phyloP scores from a whole-genome alignment of 2,113 vertebrate species.

The Taxidea taxus region DNA sequence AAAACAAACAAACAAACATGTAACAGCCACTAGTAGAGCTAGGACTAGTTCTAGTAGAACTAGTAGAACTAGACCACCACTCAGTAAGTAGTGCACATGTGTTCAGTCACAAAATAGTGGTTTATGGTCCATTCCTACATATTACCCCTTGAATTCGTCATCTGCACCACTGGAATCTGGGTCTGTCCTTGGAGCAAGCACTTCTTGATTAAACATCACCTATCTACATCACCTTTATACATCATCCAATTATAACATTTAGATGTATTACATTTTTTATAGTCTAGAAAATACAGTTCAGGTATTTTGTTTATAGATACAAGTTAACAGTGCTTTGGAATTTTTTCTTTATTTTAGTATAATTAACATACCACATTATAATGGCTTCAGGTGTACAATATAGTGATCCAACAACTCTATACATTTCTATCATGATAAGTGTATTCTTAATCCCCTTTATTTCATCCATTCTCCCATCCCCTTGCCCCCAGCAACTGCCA shows the following conservation, averaged over 20 bases:
- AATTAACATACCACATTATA: neutral
- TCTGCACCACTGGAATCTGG: no score
- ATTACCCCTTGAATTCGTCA: neutral
- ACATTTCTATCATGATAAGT: neutral
- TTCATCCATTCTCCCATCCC: neutral
- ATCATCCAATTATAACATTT: neutral
- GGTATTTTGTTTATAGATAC: neutral
- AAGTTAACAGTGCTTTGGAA: neutral
- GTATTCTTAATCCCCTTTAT: neutral
- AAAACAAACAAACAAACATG: neutral
- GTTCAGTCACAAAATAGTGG: neutral
- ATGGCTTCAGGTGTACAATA: neutral
- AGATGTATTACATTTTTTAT: neutral
- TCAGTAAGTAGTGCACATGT: neutral
- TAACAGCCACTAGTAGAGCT: neutral
- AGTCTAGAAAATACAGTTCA: neutral
- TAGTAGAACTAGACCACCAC: neutral
- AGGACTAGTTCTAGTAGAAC: neutral
- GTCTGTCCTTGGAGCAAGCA: neutral
- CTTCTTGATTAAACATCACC: neutral
- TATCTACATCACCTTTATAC: no score
- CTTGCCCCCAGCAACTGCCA: neutral
- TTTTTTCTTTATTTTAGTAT: neutral
- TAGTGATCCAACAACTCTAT: neutral
- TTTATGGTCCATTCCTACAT: neutral